Evolutionary conservation across 2,888 invertebrate species (phyloP).

Genomic region (Dysmachus trigonus): DNA sequence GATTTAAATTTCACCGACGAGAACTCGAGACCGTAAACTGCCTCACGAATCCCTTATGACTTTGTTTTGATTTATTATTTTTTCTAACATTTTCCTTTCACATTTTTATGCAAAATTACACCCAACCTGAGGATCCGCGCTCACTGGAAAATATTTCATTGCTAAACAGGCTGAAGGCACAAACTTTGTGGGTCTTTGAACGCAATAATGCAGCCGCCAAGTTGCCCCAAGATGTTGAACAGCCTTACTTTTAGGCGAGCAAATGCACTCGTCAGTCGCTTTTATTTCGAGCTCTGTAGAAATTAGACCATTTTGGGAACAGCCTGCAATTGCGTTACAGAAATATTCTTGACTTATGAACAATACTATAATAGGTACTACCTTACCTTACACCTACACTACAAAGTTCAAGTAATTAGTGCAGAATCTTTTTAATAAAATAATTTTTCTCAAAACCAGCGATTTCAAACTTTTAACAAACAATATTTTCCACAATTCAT

Average conservation of each 20-base stretch:
- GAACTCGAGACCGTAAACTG: neutral
- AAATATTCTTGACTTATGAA: too few relatives aligned
- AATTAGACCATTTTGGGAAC: neutral
- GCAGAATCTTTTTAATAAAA: too few relatives aligned
- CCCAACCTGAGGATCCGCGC: neutral
- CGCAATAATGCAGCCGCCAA: neutral
- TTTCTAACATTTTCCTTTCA: neutral
- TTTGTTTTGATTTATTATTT: neutral
- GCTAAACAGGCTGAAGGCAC: neutral
- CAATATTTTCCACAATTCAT: neutral
- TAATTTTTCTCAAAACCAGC: too few relatives aligned
- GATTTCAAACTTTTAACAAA: too few relatives aligned
- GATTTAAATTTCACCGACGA: neutral
- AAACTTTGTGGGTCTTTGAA: neutral
- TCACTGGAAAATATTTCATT: neutral
- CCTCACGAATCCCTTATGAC: neutral
- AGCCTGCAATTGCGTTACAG: neutral
- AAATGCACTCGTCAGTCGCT: neutral
- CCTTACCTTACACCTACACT: too few relatives aligned
- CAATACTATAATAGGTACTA: too few relatives aligned
- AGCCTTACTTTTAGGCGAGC: neutral
- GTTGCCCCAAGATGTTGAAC: neutral
- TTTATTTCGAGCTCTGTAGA: neutral
- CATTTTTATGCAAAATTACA: neutral
- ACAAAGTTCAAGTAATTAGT: too few relatives aligned